Evolutionary conservation across 2,888 invertebrate species (phyloP).

Genomic region (Drosophila vallismaia): DNA sequence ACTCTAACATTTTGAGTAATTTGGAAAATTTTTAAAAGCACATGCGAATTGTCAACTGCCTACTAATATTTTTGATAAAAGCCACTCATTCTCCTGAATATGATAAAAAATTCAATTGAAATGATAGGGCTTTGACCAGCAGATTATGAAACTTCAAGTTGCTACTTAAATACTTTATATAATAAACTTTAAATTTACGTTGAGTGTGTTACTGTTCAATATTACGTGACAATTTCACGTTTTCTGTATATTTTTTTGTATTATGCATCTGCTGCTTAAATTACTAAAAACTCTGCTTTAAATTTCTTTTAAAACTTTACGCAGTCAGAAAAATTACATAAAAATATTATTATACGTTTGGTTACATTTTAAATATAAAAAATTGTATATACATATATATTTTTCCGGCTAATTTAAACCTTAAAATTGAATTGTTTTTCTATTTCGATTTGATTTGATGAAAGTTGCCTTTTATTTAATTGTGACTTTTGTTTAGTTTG

Average conservation of each 20-base stretch:
- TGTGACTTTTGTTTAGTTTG: conserved; percentile 18
- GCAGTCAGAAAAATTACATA: background rate
- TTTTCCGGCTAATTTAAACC: background rate
- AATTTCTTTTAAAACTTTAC: background rate
- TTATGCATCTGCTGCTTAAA: background rate
- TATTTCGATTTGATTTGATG: conserved; percentile 31
- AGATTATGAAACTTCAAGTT: background rate
- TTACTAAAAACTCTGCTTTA: background rate
- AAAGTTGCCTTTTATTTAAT: conserved; percentile 17
- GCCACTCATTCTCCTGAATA: too few relatives aligned
- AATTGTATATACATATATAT: background rate
- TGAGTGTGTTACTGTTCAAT: conserved; percentile 35
- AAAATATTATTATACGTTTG: background rate
- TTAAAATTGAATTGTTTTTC: conserved; percentile 14
- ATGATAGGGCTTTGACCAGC: background rate
- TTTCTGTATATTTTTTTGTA: conserved; percentile 14
- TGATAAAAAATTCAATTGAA: too few relatives aligned
- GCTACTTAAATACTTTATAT: background rate
- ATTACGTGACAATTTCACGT: conserved; percentile 70
- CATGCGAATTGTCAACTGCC: background rate
- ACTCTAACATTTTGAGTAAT: background rate
- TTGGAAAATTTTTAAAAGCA: background rate
- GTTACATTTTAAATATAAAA: background rate
- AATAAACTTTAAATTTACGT: background rate
- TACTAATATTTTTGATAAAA: background rate